These are phyloP conservation scores for Nesidiocoris tenuis DNA, from an alignment of 2,888 invertebrate genomes.

Conservation along the genomic window DNA sequence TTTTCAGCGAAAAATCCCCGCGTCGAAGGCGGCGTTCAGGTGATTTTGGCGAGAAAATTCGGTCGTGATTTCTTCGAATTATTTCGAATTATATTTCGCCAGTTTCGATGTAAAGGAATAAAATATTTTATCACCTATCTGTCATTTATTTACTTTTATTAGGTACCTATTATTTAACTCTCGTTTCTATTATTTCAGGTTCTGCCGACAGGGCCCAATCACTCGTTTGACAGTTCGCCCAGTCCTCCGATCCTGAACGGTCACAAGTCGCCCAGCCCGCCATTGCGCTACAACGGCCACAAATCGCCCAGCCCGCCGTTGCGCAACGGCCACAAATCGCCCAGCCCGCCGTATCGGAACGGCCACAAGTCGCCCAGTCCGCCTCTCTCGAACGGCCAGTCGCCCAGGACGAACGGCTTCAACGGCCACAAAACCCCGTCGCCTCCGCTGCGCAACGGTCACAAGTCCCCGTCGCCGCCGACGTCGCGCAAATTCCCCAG, in stretches of 20 bases:
- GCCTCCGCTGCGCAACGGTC: not conserved
- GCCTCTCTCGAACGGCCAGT: slow-evolving; percentile 23
- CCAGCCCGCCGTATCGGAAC: slow-evolving; percentile 29
- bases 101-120: no score
- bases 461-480: not conserved
- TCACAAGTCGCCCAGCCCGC: slow-evolving; percentile 41
- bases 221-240: slow-evolving; percentile 50
- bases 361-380: slow-evolving; percentile 32
- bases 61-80: not conserved
- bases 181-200: no score
- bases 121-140: no score
- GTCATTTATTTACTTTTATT: no score
- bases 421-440: slow-evolving; percentile 4
- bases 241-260: slow-evolving; percentile 46
- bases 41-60: not conserved
- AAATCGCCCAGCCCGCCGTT: slow-evolving; percentile 41
- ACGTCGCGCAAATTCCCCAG: slow-evolving; percentile 39
- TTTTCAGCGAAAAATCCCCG: not conserved
- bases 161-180: no score
- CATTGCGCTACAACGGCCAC: slow-evolving; percentile 27
- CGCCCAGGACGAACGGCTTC: slow-evolving; percentile 11
- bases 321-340: slow-evolving; percentile 26
- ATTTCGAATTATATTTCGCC: no score
- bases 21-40: slow-evolving; percentile 51
- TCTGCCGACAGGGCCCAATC: slow-evolving; percentile 51